Evolutionary conservation across 2,113 vertebrate species (phyloP), one percentile per base, ranked within the genome.

Genomic region (Chauna torquata): DNA sequence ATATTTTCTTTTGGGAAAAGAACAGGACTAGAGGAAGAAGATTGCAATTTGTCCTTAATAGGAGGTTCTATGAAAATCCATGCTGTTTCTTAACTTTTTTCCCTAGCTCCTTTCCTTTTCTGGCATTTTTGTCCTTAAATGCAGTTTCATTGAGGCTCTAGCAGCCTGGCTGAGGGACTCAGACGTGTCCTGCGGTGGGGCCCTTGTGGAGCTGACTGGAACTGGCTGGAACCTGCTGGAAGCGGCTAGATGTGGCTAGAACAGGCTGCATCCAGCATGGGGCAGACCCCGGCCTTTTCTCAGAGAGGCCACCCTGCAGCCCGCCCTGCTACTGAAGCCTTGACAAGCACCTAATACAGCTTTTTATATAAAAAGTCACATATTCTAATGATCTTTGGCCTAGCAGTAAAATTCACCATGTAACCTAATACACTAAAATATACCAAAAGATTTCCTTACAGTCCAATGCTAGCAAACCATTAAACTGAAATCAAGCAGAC

Each of bases 191-290:
- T 27, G 44, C 3, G 4, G 23, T 50, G 16, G 18, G 4, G 12
- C 55, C 2, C 10, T 44, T 27, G 30, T 1, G 2, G 49, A 70
- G 50, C 30, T 25, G 24, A 27, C 50, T 52, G 14, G 50, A 52
- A 27, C 50, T 25, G 24, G 24, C 50, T 52, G 50, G 50, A 52
- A 52, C 50, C 23, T 12, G n/a, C n/a, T n/a, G n/a, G n/a, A n/a
- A n/a, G n/a, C 1, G 8, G 42, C 65, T 69, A 40, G 40, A 55
- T 57, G 38, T 8, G 32, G 44, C 55, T 59, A 32, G 32, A 59
- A 36, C 36, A 4, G 1, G 17, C 28, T 55, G 30, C 5, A 3
- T 25, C 44, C 2, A 6, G 32, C 11, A 23, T 12, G 0, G 2
- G 52, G 61, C 52, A 32, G 59, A 6, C 42, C 25, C 50, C 1